A percentile compares a stretch with the other conserved stretches of the same genome.
phyloP scores from a whole-genome alignment of 2,797 vertebrate species.

The Gambusia yucatana region DNA sequence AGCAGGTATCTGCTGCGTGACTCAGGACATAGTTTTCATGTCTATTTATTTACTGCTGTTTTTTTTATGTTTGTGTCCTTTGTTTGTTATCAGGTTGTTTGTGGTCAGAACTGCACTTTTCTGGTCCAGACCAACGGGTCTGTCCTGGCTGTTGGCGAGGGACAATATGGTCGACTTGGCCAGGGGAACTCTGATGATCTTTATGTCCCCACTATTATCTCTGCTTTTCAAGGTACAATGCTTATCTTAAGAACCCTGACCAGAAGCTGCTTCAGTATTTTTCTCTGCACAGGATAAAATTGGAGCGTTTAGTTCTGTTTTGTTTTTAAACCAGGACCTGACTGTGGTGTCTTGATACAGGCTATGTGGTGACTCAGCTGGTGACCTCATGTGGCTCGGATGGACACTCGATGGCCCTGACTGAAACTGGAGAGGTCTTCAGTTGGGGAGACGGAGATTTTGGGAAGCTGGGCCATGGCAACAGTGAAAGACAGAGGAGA shows the following conservation, averaged over 20 bases:
- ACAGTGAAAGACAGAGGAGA: slow-evolving; percentile 85
- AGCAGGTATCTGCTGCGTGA: slow-evolving; percentile 72
- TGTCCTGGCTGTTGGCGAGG: slow-evolving; percentile 84
- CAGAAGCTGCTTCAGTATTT: background rate
- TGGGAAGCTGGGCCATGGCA: slow-evolving; percentile 86
- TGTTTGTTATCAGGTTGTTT: slow-evolving; percentile 78
- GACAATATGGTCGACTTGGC: slow-evolving; percentile 85
- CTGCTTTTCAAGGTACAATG: slow-evolving; percentile 82
- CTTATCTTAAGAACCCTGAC: background rate
- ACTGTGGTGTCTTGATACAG: slow-evolving; percentile 52
- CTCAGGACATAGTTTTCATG: background rate
- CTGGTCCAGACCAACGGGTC: slow-evolving; percentile 84
- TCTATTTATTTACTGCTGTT: slow-evolving; percentile 1
- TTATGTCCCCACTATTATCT: slow-evolving; percentile 83
- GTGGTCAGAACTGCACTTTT: slow-evolving; percentile 87
- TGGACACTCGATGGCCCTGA: slow-evolving; percentile 85
- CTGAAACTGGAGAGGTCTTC: slow-evolving; percentile 86
- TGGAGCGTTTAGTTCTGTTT: background rate
- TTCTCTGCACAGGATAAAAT: background rate
- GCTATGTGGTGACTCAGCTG: slow-evolving; percentile 85
- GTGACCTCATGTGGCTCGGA: slow-evolving; percentile 86
- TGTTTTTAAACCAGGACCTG: slow-evolving; percentile 8
- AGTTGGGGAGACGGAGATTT: slow-evolving; percentile 89
- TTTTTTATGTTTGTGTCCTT: slow-evolving; percentile 12
- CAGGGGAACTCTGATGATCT: slow-evolving; percentile 87